phyloP scores from a whole-genome alignment of 2,888 invertebrate species.

The Papilio elwesi region DNA sequence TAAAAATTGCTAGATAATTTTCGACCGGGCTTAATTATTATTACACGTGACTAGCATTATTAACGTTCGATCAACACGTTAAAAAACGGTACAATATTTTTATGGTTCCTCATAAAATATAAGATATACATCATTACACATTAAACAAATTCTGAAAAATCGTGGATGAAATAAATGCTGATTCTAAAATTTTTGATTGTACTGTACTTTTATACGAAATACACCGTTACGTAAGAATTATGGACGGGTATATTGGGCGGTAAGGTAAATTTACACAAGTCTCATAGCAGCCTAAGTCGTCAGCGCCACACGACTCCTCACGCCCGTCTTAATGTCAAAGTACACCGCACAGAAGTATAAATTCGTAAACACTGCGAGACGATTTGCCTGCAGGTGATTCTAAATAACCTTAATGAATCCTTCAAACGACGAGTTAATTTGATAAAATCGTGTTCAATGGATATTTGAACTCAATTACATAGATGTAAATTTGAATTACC shows the following conservation, averaged over 20 bases:
- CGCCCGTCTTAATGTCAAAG: constrained; percentile 55
- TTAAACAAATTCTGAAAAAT: too few species aligned
- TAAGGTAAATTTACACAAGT: constrained; percentile 81
- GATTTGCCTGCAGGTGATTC: neutral
- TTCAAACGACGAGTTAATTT: neutral
- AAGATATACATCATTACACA: too few species aligned
- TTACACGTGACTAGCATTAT: too few species aligned
- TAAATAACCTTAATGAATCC: neutral
- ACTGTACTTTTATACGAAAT: constrained; percentile 73
- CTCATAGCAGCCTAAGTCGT: constrained; percentile 79
- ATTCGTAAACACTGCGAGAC: constrained; percentile 18
- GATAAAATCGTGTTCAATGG: neutral
- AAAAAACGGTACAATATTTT: too few species aligned
- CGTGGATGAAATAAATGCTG: constrained; percentile 2
- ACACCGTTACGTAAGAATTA: constrained; percentile 79
- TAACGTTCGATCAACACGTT: too few species aligned
- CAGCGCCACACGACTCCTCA: constrained; percentile 70
- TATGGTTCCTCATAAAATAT: too few species aligned
- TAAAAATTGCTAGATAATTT: too few species aligned
- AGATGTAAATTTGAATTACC: too few species aligned
- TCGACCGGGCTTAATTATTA: too few species aligned
- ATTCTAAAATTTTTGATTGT: constrained; percentile 50
- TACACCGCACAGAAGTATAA: constrained; percentile 65
- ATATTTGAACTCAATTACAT: neutral
- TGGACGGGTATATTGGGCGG: constrained; percentile 74